Base-by-base conservation (phyloP, 2,797 vertebrate genomes). In the Sebastes itinus region DNA sequence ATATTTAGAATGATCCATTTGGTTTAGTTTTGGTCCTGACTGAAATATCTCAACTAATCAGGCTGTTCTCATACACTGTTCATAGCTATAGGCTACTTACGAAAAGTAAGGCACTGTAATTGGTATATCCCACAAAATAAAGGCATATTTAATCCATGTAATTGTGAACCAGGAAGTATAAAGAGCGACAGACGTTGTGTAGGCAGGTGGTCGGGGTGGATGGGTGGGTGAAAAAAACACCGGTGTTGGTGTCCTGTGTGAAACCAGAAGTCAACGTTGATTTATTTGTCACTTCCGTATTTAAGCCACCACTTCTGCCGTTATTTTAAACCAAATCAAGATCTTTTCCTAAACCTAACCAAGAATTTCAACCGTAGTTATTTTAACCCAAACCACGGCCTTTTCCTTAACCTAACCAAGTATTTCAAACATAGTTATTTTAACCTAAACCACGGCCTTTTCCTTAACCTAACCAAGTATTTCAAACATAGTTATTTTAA, bases 401-500 rank as follows among this genome's bases (percentile, higher is more conserved):
- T 25, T n/a, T n/a, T n/a, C 12, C 38, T 33, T 10, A 35, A 35
- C 33, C 33, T 35, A 35, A 35, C 32, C 32, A 32, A 32, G 32
- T 32, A 32, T 32, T 32, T 32, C 32, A 32, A 32, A 3, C 13
- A 0, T 16, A 16, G 14, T 42, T 0, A 42, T 42, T 42, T 42
- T 42, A 42, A 42, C 38, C 38, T 0, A 13, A 42, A 46, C 10
- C 33, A 42, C 38, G 3, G 14, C 42, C 42, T 18, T 46, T 7
- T 20, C 16, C 42, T 38, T 0, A 38, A 38, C 35, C 35, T 38
- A 38, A 38, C 35, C 35, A 35, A 35, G 35, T 35, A 35, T 35
- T 35, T 35, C 0, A 35, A 35, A 0, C 16, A 0, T 18, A 4
- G 16, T 0, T 49, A 49, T 49, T 49, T 49, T 20, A 49, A 46